phyloP scores from a whole-genome alignment of 2,888 invertebrate species.

The Pristionchus japonicus region DNA sequence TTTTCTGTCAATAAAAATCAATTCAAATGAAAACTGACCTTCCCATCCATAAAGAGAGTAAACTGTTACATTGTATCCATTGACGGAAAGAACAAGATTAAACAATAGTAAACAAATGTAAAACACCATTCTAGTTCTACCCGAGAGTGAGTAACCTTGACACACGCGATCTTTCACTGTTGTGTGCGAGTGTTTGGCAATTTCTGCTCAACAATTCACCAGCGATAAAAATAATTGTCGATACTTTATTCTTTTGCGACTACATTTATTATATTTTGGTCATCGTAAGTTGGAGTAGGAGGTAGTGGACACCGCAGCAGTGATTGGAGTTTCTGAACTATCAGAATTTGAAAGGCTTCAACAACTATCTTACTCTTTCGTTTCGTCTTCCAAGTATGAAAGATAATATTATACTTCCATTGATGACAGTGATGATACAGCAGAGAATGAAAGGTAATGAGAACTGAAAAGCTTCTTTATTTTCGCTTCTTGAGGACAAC shows the following conservation, averaged over 20 bases:
- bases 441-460: neutral
- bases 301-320: neutral
- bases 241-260: too few relatives aligned
- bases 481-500: neutral
- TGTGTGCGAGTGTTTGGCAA: too few relatives aligned
- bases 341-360: neutral
- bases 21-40: neutral
- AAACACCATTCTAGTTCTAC: neutral
- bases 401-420: neutral
- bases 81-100: neutral
- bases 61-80: neutral
- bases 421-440: neutral
- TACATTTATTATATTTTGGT: neutral
- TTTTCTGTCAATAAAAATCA: too few relatives aligned
- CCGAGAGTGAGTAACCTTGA: neutral
- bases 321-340: neutral
- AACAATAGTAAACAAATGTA: neutral
- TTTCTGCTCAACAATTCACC: too few relatives aligned
- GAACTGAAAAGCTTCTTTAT: neutral
- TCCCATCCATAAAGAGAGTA: neutral
- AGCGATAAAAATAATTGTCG: too few relatives aligned
- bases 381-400: neutral
- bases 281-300: neutral
- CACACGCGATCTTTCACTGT: neutral
- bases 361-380: neutral